A percentile compares a stretch with the other conserved stretches of the same genome.
Evolutionary conservation across 2,797 vertebrate species (phyloP).

Genomic region (Mormyrops attenuatus): DNA sequence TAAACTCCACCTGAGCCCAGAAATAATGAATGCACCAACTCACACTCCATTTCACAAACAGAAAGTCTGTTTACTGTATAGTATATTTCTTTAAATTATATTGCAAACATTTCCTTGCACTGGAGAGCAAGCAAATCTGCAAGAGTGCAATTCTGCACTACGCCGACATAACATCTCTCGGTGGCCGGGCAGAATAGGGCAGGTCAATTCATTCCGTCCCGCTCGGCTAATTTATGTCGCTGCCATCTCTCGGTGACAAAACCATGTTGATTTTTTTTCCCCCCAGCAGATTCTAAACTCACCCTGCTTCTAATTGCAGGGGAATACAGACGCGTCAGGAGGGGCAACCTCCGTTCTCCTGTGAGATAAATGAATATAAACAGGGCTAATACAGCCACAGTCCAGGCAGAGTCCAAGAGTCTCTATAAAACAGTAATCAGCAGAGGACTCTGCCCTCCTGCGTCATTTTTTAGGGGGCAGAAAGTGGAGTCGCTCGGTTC

Average conservation of each 20-base stretch:
- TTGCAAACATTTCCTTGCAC: neutral
- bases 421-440: neutral
- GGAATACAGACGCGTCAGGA: neutral
- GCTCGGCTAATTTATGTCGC: neutral
- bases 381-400: neutral
- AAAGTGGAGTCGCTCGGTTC: neutral
- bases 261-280: neutral
- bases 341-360: neutral
- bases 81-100: neutral
- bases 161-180: neutral
- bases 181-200: neutral
- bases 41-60: neutral
- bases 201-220: neutral
- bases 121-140: neutral
- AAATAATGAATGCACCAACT: constrained; percentile 8
- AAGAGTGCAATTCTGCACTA: neutral
- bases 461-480: neutral
- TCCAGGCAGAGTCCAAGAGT: neutral
- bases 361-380: neutral
- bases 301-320: neutral
- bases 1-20: constrained; percentile 1
- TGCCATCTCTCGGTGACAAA: neutral
- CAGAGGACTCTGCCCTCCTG: neutral
- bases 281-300: neutral
- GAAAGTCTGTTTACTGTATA: constrained; percentile 4